A percentile compares a stretch with the other conserved stretches of the same genome.
phyloP scores from a whole-genome alignment of 2,113 vertebrate genomes.

The Mirza zaza region DNA sequence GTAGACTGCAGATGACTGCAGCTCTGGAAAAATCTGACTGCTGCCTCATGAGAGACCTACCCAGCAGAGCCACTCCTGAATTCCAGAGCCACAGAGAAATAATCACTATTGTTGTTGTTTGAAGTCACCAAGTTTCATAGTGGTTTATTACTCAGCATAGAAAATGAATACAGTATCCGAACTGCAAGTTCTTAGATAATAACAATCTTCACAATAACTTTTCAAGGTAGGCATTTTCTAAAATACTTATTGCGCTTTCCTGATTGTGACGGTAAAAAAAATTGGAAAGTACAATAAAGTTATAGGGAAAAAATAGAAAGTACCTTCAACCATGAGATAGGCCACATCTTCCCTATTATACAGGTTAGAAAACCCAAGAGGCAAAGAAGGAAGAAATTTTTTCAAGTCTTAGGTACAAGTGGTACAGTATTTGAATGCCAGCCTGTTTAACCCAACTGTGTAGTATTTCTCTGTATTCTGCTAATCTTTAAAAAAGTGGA shows the following conservation, averaged over 20 bases:
- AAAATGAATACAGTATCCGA: background rate
- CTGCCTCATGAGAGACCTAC: background rate
- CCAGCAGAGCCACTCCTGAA: background rate
- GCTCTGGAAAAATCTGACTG: background rate
- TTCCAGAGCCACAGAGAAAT: background rate
- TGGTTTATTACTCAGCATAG: background rate
- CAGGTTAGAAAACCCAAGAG: slow-evolving; percentile 4
- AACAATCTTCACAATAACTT: background rate
- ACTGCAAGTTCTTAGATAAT: background rate
- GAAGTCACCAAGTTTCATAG: background rate
- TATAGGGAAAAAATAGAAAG: background rate
- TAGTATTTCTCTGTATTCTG: background rate
- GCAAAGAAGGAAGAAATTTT: background rate
- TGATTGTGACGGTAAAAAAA: background rate
- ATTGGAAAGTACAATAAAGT: background rate
- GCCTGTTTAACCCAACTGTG: background rate
- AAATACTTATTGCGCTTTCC: background rate
- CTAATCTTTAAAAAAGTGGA: background rate
- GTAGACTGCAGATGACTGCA: background rate
- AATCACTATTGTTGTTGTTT: background rate
- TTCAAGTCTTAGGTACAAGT: background rate
- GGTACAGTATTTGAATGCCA: background rate
- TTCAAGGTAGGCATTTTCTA: background rate
- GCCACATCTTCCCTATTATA: background rate
- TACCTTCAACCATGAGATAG: background rate